Evolutionary conservation across 2,797 vertebrate species (phyloP).

Genomic region (Dallia pectoralis): DNA sequence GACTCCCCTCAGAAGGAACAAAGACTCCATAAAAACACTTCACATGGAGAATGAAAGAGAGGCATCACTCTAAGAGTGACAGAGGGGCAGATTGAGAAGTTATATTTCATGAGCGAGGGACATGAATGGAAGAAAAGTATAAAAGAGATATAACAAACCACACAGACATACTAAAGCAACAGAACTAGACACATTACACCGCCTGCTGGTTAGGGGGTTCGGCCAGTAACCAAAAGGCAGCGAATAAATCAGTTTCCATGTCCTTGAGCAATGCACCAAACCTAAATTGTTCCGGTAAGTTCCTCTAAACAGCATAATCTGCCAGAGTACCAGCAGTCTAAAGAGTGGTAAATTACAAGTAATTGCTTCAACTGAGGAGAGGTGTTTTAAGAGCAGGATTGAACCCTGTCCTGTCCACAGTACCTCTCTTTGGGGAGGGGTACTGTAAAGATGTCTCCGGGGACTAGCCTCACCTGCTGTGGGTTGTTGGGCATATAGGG

Average conservation of each 20-base stretch:
- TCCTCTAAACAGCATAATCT: no score
- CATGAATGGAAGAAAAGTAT: neutral
- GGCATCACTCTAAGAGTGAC: slow-evolving; percentile 4
- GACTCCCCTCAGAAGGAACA: slow-evolving; percentile 35
- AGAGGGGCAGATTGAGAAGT: slow-evolving; percentile 1
- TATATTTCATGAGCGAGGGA: neutral
- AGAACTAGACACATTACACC: no score
- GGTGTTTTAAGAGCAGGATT: neutral
- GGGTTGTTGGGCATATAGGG: slow-evolving; percentile 95
- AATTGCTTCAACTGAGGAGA: no score
- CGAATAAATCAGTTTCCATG: no score
- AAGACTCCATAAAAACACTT: slow-evolving; percentile 48
- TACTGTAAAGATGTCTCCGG: neutral
- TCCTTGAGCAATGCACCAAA: no score
- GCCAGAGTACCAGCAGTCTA: no score
- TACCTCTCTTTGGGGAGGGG: neutral
- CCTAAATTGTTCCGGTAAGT: no score
- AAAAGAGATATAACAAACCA: neutral
- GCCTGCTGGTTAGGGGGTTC: no score
- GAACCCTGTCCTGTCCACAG: neutral
- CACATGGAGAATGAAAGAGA: slow-evolving; percentile 30
- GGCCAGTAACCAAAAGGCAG: no score
- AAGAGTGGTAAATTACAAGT: no score
- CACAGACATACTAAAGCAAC: neutral
- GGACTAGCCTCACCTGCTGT: slow-evolving; percentile 83